phyloP scores from a whole-genome alignment of 2,888 invertebrate genomes.

The Peribatodes rhomboidaria region DNA sequence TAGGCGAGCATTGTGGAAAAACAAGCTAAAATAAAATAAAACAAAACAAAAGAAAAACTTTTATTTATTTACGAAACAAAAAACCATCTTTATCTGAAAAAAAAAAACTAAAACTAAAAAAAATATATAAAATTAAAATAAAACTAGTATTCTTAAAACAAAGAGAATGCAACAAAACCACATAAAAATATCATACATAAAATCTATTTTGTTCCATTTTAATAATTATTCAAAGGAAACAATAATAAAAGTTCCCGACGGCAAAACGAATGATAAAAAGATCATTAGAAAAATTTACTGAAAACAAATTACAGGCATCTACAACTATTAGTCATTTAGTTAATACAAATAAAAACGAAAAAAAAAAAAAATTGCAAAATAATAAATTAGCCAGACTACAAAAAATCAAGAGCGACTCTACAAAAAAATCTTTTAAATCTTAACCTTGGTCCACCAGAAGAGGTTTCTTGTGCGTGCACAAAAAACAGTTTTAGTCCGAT shows the following conservation, averaged over 20 bases:
- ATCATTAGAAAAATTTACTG: neutral
- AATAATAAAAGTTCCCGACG: conserved; percentile 8
- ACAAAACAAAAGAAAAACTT: conserved; percentile 13
- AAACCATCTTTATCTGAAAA: neutral
- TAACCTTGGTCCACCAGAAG: conserved; percentile 72
- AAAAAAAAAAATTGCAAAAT: conserved; percentile 24
- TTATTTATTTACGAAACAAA: conserved; percentile 8
- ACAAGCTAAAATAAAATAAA: conserved; percentile 15
- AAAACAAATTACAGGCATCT: neutral
- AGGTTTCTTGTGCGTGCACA: conserved; percentile 60
- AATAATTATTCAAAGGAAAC: neutral
- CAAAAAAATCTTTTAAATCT: neutral
- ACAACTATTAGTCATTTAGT: neutral
- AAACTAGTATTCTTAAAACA: conserved; percentile 9
- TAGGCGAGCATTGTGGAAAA: neutral
- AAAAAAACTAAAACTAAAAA: conserved; percentile 30
- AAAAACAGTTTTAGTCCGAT: conserved; percentile 59
- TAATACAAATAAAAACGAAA: neutral
- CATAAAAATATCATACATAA: neutral
- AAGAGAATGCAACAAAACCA: neutral
- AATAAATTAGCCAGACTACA: neutral
- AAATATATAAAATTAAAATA: conserved; percentile 26
- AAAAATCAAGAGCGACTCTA: conserved; percentile 18
- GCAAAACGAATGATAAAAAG: neutral
- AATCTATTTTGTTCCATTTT: neutral